These are phyloP conservation scores for Menidia menidia DNA, from an alignment of 2,797 vertebrate genomes.

Conservation along the genomic window DNA sequence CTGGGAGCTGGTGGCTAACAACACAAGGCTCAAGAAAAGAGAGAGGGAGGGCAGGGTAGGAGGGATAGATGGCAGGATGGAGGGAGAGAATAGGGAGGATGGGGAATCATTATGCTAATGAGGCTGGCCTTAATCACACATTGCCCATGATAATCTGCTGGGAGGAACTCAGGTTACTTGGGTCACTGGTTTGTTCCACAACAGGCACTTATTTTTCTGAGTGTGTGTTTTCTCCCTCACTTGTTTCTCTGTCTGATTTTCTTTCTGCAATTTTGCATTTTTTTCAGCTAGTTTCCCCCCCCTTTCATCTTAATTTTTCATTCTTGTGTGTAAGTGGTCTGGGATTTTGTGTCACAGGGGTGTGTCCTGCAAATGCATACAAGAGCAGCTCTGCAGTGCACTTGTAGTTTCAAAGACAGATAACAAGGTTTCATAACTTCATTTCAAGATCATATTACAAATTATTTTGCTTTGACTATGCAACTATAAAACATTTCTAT, in stretches of 20 bases:
- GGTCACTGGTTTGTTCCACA: constrained; percentile 85
- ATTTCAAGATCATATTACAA: constrained; percentile 46
- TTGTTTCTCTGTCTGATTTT: constrained; percentile 30
- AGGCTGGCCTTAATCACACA: constrained; percentile 88
- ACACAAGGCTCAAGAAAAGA: constrained; percentile 76
- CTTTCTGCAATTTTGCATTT: constrained; percentile 39
- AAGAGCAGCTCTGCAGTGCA: constrained; percentile 38
- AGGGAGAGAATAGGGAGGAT: constrained; percentile 74
- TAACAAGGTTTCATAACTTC: constrained; percentile 54
- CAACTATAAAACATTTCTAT: too few relatives aligned
- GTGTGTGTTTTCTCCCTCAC: constrained; percentile 37
- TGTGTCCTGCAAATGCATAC: constrained; percentile 40
- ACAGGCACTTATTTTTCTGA: constrained; percentile 49
- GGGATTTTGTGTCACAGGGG: constrained; percentile 34
- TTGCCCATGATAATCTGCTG: constrained; percentile 89
- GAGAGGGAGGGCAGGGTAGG: constrained; percentile 65
- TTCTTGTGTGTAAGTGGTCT: constrained; percentile 19
- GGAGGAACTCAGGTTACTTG: constrained; percentile 82
- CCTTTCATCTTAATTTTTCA: constrained; percentile 25
- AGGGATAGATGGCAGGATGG: constrained; percentile 71
- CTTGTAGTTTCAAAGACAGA: constrained; percentile 47
- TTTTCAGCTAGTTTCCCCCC: constrained; percentile 28
- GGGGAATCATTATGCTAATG: constrained; percentile 98
- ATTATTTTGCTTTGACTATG: not conserved
- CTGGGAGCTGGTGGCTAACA: constrained; percentile 94